Evolutionary conservation across 2,888 invertebrate genomes (phyloP), one percentile per base, ranked within the genome.

Genomic region (Drosophila seclusa): DNA sequence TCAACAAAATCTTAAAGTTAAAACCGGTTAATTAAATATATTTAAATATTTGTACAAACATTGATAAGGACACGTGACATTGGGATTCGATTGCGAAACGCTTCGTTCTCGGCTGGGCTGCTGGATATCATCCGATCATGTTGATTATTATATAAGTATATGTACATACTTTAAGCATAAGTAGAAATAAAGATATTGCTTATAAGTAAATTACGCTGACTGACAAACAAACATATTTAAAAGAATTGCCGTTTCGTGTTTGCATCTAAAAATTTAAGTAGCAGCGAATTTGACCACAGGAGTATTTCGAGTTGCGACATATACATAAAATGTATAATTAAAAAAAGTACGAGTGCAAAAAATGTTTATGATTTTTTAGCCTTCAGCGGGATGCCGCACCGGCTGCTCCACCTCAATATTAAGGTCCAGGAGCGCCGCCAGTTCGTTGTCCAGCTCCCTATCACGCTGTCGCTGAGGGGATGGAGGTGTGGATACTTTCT

Each of bases 241-340:
- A 68, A 48, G 34, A 32, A 58, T 58, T 64, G 49, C 11, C 8
- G 13, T 29, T 50, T 32, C 38, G 53, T 58, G 31, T 50, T 61
- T 36, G 55, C 34, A 29, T 68, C 49, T 60, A 67, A 53, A 68
- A 38, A 29, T 13, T 48, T 50, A 68, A 63, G 57, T 80, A 73
- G 49, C 69, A 72, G 76, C 79, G 58, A 29, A 27, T 85, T 81
- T 85, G 72, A 87, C 87, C 87, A 81, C 84, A 73, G 83, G 83
- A 87, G 83, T 87, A 88, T 88, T 87, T 71, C 49, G 53, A 74
- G 58, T 75, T 79, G 52, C 40, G 65, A 79, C 52, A 68, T 63
- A 52, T 34, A 53, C 59, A 81, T 45, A 64, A 45, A 53, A 59
- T 38, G 13, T 54, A 27, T 32, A 27, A 32, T 32, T 32, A 69